Evolutionary conservation across 2,113 vertebrate species (phyloP).

Genomic region (Cervus canadensis): DNA sequence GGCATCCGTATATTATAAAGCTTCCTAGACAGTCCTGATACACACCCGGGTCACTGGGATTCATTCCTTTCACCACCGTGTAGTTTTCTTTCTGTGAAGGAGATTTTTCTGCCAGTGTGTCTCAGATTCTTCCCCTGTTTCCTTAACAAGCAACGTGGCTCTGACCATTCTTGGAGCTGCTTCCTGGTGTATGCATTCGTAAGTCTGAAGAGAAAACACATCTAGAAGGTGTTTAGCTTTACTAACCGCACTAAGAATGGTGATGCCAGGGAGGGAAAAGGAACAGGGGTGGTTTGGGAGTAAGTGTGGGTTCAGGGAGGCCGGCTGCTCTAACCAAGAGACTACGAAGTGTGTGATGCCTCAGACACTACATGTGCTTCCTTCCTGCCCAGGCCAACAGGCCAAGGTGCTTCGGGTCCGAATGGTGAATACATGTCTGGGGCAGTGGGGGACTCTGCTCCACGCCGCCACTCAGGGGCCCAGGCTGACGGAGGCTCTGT

Average conservation of each 20-base stretch:
- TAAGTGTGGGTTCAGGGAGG: not conserved
- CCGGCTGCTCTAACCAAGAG: not conserved
- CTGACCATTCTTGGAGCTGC: rapidly evolving
- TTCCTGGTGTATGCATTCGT: rapidly evolving
- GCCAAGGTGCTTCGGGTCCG: not conserved
- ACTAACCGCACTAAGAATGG: too few relatives aligned
- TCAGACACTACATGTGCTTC: rapidly evolving
- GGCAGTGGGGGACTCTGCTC: not conserved
- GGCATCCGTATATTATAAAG: not conserved
- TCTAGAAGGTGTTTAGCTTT: not conserved
- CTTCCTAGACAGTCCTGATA: not conserved
- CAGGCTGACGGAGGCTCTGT: not conserved
- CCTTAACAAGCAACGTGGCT: rapidly evolving
- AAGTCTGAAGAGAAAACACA: rapidly evolving
- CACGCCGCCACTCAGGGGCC: not conserved
- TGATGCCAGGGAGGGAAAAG: too few relatives aligned
- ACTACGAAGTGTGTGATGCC: rapidly evolving
- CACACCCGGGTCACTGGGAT: rapidly evolving
- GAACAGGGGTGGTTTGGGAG: not conserved
- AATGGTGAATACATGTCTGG: too few relatives aligned
- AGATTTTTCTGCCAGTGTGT: not conserved
- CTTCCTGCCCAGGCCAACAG: not conserved
- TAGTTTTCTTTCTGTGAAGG: not conserved
- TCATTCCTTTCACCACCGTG: not conserved
- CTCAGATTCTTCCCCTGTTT: not conserved